These are phyloP conservation scores for Zaprionus bogoriensis DNA, from an alignment of 2,888 invertebrate genomes.

Conservation along the genomic window DNA sequence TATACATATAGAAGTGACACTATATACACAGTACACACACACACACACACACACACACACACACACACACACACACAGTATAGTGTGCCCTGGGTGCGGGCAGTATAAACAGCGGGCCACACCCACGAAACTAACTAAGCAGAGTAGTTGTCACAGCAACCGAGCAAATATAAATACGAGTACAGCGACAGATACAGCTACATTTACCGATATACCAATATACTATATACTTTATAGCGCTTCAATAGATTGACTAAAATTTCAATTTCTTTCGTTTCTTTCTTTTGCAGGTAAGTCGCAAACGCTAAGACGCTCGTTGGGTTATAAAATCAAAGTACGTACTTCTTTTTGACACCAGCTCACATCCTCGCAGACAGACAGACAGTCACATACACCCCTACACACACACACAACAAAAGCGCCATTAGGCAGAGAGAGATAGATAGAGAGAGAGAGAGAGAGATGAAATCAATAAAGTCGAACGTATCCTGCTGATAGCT, in stretches of 20 bases:
- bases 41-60: background rate
- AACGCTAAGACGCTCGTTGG: slow-evolving; percentile 46
- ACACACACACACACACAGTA: slow-evolving; percentile 1
- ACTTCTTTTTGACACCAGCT: slow-evolving; percentile 61
- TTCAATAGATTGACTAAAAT: slow-evolving; percentile 65
- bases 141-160: slow-evolving; percentile 70
- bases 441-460: slow-evolving; percentile 4
- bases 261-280: slow-evolving; percentile 63
- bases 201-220: slow-evolving; percentile 3
- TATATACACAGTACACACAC: background rate
- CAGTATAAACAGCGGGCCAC: slow-evolving; percentile 35
- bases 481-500: slow-evolving; percentile 77
- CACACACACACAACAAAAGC: slow-evolving; percentile 29
- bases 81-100: slow-evolving; percentile 12
- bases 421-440: slow-evolving; percentile 33
- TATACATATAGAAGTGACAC: slow-evolving; percentile 11
- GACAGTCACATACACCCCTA: slow-evolving; percentile 7
- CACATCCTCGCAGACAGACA: slow-evolving; percentile 4
- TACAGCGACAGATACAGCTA: slow-evolving; percentile 8
- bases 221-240: slow-evolving; percentile 12
- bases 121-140: slow-evolving; percentile 39
- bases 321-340: slow-evolving; percentile 76
- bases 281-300: slow-evolving; percentile 44
- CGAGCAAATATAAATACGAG: slow-evolving; percentile 61
- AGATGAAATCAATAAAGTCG: slow-evolving; percentile 74